phyloP scores from a whole-genome alignment of 2,888 invertebrate genomes.

The Marasmarcha lunaedactyla region DNA sequence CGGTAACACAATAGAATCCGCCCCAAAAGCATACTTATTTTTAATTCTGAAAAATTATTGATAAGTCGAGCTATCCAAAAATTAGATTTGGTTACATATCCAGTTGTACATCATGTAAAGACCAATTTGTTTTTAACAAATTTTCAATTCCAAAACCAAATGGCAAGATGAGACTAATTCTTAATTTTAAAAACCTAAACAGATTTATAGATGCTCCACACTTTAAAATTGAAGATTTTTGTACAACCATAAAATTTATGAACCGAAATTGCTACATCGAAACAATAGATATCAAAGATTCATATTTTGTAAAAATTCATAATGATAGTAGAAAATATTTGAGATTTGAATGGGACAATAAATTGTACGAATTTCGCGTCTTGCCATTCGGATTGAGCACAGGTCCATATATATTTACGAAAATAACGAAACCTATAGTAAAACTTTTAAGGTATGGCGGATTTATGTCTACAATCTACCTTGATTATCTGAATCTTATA shows the following conservation, averaged over 20 bases:
- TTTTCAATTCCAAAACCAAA: conserved; percentile 13
- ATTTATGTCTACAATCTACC: conserved; percentile 9
- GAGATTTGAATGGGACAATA: conserved; percentile 7
- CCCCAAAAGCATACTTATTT: no score
- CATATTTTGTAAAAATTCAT: conserved; percentile 11
- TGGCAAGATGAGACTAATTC: conserved; percentile 10
- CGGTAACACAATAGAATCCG: no score
- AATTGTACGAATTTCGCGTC: conserved; percentile 14
- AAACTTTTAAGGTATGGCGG: conserved; percentile 5
- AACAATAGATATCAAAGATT: conserved; percentile 12
- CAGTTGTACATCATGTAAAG: conserved; percentile 1
- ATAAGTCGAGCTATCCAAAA: no score
- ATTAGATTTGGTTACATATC: no score
- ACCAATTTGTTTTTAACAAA: conserved; percentile 8
- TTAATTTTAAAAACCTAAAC: conserved; percentile 14
- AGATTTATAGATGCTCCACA: conserved; percentile 10
- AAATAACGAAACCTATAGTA: conserved; percentile 15
- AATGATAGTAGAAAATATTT: conserved; percentile 11
- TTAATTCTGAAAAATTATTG: no score
- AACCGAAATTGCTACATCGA: conserved; percentile 8
- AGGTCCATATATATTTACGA: conserved; percentile 16
- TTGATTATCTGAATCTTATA: conserved; percentile 8
- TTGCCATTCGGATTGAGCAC: conserved; percentile 15
- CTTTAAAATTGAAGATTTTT: conserved; percentile 16
- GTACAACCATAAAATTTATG: conserved; percentile 12